Percentiles rank a stretch among this genome's conserved stretches.
Evolutionary conservation across 2,888 invertebrate species (phyloP).

Genomic region (Pollenia amentaria): DNA sequence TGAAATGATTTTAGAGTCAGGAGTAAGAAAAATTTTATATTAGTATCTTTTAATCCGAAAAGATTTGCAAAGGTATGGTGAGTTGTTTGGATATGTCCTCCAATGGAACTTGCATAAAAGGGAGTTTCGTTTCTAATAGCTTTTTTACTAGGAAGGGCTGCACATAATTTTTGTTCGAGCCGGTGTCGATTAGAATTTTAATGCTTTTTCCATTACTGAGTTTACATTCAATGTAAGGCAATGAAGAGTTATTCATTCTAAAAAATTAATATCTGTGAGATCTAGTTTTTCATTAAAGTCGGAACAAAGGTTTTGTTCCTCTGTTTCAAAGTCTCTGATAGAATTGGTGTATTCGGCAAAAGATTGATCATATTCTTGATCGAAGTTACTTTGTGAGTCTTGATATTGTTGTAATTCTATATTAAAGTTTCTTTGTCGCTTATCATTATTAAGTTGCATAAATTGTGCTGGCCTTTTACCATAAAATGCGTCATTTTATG

Average conservation of each 20-base stretch:
- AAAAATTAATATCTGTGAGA: constrained; percentile 8
- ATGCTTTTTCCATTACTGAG: neutral
- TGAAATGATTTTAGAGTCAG: constrained; percentile 22
- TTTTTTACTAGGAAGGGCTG: constrained; percentile 1
- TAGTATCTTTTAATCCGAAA: neutral
- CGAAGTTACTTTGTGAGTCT: neutral
- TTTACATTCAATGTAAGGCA: constrained; percentile 19
- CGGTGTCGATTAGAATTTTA: constrained; percentile 11
- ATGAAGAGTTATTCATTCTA: constrained; percentile 1
- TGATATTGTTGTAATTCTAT: neutral
- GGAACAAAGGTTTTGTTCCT: neutral
- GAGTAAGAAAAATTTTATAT: constrained; percentile 26
- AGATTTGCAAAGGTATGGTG: constrained; percentile 4
- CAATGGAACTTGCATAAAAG: constrained; percentile 14
- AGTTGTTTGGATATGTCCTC: neutral
- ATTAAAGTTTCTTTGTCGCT: neutral
- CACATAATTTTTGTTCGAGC: neutral
- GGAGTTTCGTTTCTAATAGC: neutral
- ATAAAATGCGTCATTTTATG: neutral
- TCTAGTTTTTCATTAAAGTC: neutral
- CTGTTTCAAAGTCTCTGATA: neutral
- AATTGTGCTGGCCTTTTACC: neutral
- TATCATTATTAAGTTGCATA: constrained; percentile 1
- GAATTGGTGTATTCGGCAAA: neutral
- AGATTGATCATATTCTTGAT: neutral